Conservation (phyloP, 2,888 invertebrate genomes). For the Neoitamus cyanurus region DNA sequence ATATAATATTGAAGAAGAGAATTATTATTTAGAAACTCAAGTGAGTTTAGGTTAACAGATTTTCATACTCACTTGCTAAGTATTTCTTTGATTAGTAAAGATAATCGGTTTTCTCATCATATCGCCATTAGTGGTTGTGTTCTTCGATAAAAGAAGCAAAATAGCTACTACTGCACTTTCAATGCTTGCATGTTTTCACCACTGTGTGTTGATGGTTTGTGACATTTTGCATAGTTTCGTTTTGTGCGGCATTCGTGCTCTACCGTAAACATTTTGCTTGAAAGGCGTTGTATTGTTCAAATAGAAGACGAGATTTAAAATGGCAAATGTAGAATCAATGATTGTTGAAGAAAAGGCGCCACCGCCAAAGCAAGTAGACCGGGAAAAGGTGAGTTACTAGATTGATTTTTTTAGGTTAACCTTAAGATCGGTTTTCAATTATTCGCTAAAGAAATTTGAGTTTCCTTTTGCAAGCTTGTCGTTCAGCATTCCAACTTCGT, state of each 20-base stretch:
- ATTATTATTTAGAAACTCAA: no score
- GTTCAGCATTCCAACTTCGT: no score
- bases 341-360: slow-evolving; percentile 80
- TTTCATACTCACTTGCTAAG: no score
- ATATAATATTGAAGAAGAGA: not conserved
- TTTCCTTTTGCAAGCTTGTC: no score
- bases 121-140: no score
- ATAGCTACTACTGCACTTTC: no score
- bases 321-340: slow-evolving; percentile 79
- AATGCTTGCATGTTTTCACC: not conserved
- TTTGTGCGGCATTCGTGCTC: not conserved
- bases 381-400: slow-evolving; percentile 80
- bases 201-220: not conserved
- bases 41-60: no score
- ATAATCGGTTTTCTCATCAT: no score
- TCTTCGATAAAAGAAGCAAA: no score
- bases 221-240: not conserved
- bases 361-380: slow-evolving; percentile 79
- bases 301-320: slow-evolving; percentile 47
- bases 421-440: not conserved
- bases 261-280: not conserved
- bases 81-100: no score
- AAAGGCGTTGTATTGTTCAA: not conserved
- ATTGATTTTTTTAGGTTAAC: not conserved
- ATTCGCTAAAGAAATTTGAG: no score